Conservation (phyloP, 1,140 invertebrate genomes). For the Teleopsis dalmanni region DNA sequence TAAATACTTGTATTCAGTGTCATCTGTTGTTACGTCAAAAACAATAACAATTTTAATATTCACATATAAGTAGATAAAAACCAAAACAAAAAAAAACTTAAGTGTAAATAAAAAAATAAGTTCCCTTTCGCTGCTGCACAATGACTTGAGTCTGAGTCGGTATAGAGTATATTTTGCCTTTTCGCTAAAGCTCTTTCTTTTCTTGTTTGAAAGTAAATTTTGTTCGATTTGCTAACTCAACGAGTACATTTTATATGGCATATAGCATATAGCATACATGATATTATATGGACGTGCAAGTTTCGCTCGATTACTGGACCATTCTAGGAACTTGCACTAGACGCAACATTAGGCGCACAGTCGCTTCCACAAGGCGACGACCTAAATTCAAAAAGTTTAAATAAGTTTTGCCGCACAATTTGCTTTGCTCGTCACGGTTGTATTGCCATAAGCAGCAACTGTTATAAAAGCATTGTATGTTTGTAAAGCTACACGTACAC, state of each 20-base stretch:
- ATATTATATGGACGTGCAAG: neutral
- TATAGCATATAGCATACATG: neutral
- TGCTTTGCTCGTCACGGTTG: too few species aligned
- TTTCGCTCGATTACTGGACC: slow-evolving; percentile 18
- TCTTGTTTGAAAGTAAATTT: neutral
- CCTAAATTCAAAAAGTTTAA: slow-evolving; percentile 14
- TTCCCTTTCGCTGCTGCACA: neutral
- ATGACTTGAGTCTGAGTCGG: neutral
- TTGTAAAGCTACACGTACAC: too few species aligned
- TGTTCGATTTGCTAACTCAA: neutral
- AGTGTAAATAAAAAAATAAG: neutral
- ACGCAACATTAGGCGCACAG: slow-evolving; percentile 32
- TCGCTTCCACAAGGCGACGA: slow-evolving; percentile 8
- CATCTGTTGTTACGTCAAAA: too few species aligned
- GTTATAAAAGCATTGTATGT: too few species aligned
- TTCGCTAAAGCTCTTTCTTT: neutral
- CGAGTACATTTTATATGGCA: neutral
- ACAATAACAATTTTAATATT: neutral
- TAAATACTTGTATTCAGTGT: too few species aligned
- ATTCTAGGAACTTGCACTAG: slow-evolving; percentile 45
- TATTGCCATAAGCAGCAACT: too few species aligned
- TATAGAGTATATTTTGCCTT: neutral
- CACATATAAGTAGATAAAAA: neutral
- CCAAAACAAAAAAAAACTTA: neutral
- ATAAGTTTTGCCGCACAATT: too few species aligned